Evolutionary conservation across 2,888 invertebrate genomes (phyloP).

Genomic region (Ecliptopera silaceata): DNA sequence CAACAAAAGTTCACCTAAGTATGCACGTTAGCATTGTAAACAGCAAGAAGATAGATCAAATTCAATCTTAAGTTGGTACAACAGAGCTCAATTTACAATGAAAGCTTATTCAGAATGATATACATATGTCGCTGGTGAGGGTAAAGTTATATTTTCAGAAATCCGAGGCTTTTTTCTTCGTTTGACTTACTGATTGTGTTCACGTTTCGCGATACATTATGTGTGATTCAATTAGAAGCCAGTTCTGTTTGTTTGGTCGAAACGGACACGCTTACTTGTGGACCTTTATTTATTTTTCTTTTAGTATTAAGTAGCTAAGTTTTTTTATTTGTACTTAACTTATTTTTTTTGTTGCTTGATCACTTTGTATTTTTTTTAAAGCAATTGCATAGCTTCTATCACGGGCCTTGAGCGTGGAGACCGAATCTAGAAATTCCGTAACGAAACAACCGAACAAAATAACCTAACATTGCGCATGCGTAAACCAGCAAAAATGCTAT

Average conservation of each 20-base stretch:
- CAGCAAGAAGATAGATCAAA: not conserved
- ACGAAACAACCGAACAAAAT: too few species aligned
- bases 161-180: constrained; percentile 59
- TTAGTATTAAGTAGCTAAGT: too few species aligned
- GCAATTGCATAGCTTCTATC: too few species aligned
- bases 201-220: constrained; percentile 49
- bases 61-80: not conserved
- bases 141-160: constrained; percentile 70
- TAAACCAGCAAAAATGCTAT: too few species aligned
- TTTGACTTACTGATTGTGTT: constrained; percentile 56
- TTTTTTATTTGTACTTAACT: too few species aligned
- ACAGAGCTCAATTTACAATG: constrained; percentile 4
- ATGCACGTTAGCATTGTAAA: not conserved
- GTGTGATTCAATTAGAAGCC: constrained; percentile 48
- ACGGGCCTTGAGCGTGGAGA: too few species aligned
- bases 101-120: constrained; percentile 5
- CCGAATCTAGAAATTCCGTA: too few species aligned
- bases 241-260: constrained; percentile 22
- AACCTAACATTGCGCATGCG: too few species aligned
- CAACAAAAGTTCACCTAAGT: too few species aligned
- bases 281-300: too few species aligned
- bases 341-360: too few species aligned
- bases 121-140: constrained; percentile 41
- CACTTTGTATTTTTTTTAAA: too few species aligned
- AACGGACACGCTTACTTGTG: not conserved